These are phyloP conservation scores for Pyrocoelia pectoralis DNA, from an alignment of 2,888 invertebrate genomes.

Conservation along the genomic window DNA sequence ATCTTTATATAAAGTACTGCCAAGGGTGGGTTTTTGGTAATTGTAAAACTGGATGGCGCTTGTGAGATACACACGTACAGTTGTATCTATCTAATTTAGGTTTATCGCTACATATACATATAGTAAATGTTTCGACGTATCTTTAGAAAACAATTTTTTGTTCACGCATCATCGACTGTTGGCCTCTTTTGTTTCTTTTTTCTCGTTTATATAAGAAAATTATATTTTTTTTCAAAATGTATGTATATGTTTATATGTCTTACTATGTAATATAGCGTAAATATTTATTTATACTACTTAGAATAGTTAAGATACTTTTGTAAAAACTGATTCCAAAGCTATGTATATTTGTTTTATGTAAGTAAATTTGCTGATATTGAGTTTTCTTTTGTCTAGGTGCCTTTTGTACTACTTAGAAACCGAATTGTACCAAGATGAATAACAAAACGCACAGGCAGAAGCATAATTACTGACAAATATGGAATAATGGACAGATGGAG, in stretches of 20 bases:
- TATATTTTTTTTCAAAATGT: constrained; percentile 13
- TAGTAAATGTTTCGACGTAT: constrained; percentile 34
- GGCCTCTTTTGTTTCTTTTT: constrained; percentile 20
- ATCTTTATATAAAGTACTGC: constrained; percentile 31
- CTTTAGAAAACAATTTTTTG: constrained; percentile 26
- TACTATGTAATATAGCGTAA: constrained; percentile 22
- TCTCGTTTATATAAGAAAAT: constrained; percentile 1
- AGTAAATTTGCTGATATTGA: constrained; percentile 25
- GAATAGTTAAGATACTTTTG: constrained; percentile 26
- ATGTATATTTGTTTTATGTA: constrained; percentile 34
- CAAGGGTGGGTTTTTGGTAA: constrained; percentile 30
- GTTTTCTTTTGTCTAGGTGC: neutral
- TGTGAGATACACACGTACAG: constrained; percentile 18
- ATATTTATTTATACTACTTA: constrained; percentile 25
- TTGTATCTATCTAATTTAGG: constrained; percentile 31
- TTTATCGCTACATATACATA: constrained; percentile 22
- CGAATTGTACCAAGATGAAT: too few species aligned
- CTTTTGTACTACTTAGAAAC: too few species aligned
- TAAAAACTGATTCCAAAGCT: constrained; percentile 33
- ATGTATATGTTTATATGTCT: constrained; percentile 11
- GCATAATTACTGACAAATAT: too few species aligned
- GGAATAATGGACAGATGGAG: too few species aligned
- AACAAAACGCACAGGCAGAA: too few species aligned
- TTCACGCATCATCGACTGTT: constrained; percentile 29
- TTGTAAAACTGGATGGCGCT: constrained; percentile 26